Percentiles rank a stretch among this genome's conserved stretches.
Evolutionary conservation across 2,888 invertebrate genomes (phyloP).

Genomic region (Drosophila nr. medialis): DNA sequence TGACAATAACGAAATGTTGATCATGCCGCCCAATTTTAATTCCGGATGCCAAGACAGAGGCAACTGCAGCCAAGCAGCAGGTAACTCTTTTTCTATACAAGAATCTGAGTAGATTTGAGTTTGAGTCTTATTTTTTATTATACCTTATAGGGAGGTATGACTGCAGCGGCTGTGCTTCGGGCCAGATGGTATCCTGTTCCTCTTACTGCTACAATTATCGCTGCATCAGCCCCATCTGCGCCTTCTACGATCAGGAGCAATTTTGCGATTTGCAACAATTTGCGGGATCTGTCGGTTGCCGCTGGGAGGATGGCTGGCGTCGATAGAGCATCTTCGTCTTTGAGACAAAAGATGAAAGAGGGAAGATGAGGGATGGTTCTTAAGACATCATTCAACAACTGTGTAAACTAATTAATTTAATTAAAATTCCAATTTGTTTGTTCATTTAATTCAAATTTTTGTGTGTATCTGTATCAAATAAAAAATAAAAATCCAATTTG

Average conservation of each 20-base stretch:
- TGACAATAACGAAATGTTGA: conserved; percentile 26
- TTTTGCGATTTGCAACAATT: conserved; percentile 60
- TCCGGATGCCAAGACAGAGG: conserved; percentile 34
- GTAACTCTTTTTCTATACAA: conserved; percentile 34
- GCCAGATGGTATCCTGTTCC: conserved; percentile 51
- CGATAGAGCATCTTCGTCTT: neutral
- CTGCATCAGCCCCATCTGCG: conserved; percentile 65
- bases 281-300: conserved; percentile 60
- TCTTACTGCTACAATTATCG: conserved; percentile 68
- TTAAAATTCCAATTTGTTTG: neutral
- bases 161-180: conserved; percentile 74
- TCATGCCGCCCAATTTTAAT: conserved; percentile 65
- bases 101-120: neutral
- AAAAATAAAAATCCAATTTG: neutral
- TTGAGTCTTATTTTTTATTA: neutral
- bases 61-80: conserved; percentile 44
- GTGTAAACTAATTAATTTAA: neutral
- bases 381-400: neutral
- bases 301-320: conserved; percentile 68
- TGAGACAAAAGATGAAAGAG: neutral
- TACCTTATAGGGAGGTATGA: conserved; percentile 44
- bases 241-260: conserved; percentile 63
- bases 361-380: neutral
- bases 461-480: neutral
- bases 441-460: neutral